These are phyloP conservation scores for Oscarella lobularis DNA, from an alignment of 37 sponge, comb jelly and placozoan species.

Conservation along the genomic window DNA sequence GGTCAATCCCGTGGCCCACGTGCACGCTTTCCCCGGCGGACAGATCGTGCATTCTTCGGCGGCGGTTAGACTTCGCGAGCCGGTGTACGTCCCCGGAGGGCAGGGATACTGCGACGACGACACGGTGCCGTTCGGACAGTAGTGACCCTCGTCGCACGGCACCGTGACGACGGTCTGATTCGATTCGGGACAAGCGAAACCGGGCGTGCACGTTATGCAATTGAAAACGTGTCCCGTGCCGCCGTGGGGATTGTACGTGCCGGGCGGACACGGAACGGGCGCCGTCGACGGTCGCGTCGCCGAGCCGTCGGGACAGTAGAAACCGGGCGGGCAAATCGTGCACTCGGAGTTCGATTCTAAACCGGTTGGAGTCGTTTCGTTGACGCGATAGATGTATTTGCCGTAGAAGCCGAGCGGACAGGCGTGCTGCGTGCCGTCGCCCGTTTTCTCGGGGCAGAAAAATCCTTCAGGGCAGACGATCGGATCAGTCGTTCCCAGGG, in stretches of 20 bases:
- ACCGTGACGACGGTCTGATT: not conserved
- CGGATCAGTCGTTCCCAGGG: constrained; percentile 6
- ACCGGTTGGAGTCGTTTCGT: not conserved
- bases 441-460: constrained; percentile 14
- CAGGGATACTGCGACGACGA: constrained; percentile 11
- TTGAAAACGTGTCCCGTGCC: constrained; percentile 15
- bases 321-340: constrained; percentile 18
- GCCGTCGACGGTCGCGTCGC: not conserved
- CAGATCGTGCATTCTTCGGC: constrained; percentile 11
- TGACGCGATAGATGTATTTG: not conserved
- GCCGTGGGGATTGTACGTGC: constrained; percentile 9
- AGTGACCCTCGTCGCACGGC: constrained; percentile 15
- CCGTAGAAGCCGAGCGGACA: constrained; percentile 25
- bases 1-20: not conserved
- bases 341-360: constrained; percentile 4
- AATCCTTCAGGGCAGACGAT: constrained; percentile 10
- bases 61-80: constrained; percentile 4
- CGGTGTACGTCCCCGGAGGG: constrained; percentile 18
- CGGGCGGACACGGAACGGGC: constrained; percentile 17
- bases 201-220: constrained; percentile 7
- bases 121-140: constrained; percentile 23
- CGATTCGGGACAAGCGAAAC: constrained; percentile 6
- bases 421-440: not conserved
- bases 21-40: constrained; percentile 2
- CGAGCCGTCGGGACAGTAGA: constrained; percentile 28